Evolutionary conservation across 2,797 vertebrate genomes (phyloP).

Genomic region (Anniella stebbinsi): DNA sequence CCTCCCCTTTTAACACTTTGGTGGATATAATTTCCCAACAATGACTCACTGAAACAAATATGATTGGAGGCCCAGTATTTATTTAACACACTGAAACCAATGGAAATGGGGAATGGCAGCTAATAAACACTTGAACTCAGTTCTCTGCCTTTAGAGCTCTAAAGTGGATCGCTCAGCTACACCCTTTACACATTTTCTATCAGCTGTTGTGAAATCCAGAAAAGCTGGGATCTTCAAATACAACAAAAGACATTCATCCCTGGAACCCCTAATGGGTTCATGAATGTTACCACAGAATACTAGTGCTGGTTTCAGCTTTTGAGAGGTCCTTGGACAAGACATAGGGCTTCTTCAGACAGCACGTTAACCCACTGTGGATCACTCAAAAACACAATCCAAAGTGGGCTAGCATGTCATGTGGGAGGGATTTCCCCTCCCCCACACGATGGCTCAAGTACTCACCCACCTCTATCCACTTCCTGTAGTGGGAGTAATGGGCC

Average conservation of each 20-base stretch:
- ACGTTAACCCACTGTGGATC: too few relatives aligned
- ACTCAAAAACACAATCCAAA: too few relatives aligned
- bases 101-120: not conserved
- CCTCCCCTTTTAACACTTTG: not conserved
- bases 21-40: not conserved
- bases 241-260: too few relatives aligned
- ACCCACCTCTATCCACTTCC: too few relatives aligned
- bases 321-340: too few relatives aligned
- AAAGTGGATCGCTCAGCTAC: not conserved
- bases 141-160: not conserved
- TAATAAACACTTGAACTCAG: not conserved
- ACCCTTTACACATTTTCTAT: not conserved
- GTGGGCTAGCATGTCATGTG: too few relatives aligned
- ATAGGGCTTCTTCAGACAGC: too few relatives aligned
- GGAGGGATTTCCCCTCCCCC: too few relatives aligned
- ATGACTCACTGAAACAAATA: not conserved
- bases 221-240: not conserved
- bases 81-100: not conserved
- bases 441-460: too few relatives aligned
- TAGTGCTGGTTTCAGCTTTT: too few relatives aligned
- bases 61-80: not conserved
- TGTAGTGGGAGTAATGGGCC: too few relatives aligned
- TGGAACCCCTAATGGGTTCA: not conserved
- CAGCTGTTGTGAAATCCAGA: not conserved
- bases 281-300: not conserved